A percentile compares a stretch with the other conserved stretches of the same genome.
phyloP scores from a whole-genome alignment of 2,797 vertebrate genomes.

The Prionace glauca region DNA sequence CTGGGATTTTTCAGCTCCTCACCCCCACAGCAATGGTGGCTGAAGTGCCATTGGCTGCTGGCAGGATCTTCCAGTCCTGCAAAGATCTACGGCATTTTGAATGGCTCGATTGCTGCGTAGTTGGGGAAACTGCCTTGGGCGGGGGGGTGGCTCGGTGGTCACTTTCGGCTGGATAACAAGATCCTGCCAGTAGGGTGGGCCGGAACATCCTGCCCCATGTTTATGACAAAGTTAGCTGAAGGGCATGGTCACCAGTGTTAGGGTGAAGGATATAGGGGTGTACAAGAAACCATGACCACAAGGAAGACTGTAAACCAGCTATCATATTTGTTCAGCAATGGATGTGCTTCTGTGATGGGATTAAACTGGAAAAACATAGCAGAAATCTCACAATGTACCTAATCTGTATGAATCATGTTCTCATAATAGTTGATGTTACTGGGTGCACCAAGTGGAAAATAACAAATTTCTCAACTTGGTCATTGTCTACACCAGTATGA shows the following conservation, averaged over 20 bases:
- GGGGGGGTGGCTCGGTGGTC: too few relatives aligned
- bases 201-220: too few relatives aligned
- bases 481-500: neutral
- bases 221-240: neutral
- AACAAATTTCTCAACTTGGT: neutral
- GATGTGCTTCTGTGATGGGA: neutral
- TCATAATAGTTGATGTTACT: neutral
- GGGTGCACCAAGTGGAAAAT: neutral
- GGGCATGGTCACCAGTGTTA: neutral
- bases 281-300: neutral
- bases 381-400: neutral
- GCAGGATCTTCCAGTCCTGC: too few relatives aligned
- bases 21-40: too few relatives aligned
- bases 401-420: neutral
- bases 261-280: neutral
- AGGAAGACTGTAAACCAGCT: neutral
- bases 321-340: neutral
- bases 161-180: too few relatives aligned
- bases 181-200: too few relatives aligned
- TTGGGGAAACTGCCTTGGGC: too few relatives aligned
- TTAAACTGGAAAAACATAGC: neutral
- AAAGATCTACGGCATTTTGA: too few relatives aligned
- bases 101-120: too few relatives aligned
- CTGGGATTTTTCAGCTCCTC: too few relatives aligned
- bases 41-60: too few relatives aligned